phyloP scores from a whole-genome alignment of 2,888 invertebrate genomes.

The Thumatha senex region DNA sequence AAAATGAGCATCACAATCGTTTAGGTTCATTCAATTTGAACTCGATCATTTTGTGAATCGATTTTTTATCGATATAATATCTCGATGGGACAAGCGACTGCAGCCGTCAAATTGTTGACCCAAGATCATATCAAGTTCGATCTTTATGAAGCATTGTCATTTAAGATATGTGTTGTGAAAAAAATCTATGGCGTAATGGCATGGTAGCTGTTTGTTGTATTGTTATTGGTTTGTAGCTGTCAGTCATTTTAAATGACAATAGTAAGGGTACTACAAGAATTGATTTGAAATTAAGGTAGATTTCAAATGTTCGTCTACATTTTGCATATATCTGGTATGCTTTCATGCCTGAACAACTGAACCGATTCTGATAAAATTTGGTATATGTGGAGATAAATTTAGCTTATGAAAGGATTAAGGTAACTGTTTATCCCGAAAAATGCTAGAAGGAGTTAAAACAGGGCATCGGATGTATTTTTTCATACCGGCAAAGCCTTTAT shows the following conservation, averaged over 20 bases:
- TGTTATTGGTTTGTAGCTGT: slow-evolving; percentile 19
- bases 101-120: slow-evolving; percentile 67
- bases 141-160: slow-evolving; percentile 66
- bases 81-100: slow-evolving; percentile 61
- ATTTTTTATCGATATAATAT: slow-evolving; percentile 62
- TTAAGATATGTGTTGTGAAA: slow-evolving; percentile 57
- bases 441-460: too few species aligned
- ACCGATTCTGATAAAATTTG: too few species aligned
- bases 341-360: too few species aligned
- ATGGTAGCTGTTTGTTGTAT: slow-evolving; percentile 32
- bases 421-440: too few species aligned
- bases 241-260: slow-evolving; percentile 22
- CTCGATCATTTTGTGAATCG: slow-evolving; percentile 53
- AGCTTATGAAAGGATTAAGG: too few species aligned
- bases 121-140: slow-evolving; percentile 70
- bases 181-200: slow-evolving; percentile 58
- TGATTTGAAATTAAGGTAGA: background rate
- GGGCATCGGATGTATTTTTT: too few species aligned
- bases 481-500: too few species aligned
- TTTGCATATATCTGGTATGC: too few species aligned
- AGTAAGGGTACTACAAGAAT: slow-evolving; percentile 7
- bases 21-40: slow-evolving; percentile 30
- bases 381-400: too few species aligned
- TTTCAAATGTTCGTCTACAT: too few species aligned
- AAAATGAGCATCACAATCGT: slow-evolving; percentile 34